Evolutionary conservation across 1,140 invertebrate genomes (phyloP).

Genomic region (Drosophila rufa): DNA sequence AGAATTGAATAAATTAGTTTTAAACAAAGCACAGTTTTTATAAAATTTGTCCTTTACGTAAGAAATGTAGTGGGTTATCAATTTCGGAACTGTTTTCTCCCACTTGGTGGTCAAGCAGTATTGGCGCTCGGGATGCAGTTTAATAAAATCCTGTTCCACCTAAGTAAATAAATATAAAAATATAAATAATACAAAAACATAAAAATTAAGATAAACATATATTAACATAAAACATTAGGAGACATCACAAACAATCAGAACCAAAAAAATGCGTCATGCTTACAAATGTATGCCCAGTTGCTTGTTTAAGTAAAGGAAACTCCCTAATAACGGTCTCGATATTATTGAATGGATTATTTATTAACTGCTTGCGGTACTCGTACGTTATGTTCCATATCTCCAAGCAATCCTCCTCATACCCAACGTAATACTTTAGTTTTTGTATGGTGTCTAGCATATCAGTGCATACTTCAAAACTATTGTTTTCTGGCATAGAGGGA

Average conservation of each 20-base stretch:
- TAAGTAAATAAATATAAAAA: neutral
- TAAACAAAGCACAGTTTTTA: too few species aligned
- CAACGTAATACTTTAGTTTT: conserved; percentile 5
- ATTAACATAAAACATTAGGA: neutral
- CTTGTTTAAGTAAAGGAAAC: conserved; percentile 8
- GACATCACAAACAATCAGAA: neutral
- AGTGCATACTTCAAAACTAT: neutral
- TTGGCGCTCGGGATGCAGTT: neutral
- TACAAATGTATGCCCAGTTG: conserved; percentile 1
- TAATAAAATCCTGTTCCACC: neutral
- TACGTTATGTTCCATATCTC: neutral
- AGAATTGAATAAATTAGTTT: too few species aligned
- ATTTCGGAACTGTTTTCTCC: neutral
- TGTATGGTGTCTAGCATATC: neutral
- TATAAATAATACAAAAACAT: neutral
- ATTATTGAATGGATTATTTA: neutral
- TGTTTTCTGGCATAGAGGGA: neutral
- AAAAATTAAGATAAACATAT: neutral
- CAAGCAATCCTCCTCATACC: neutral
- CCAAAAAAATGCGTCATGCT: neutral
- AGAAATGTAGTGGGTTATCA: too few species aligned
- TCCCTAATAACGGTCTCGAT: neutral
- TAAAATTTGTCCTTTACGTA: too few species aligned
- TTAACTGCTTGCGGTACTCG: neutral
- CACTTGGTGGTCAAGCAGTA: neutral